Evolutionary conservation across 2,113 vertebrate species (phyloP).

Genomic region (Neolamprologus variostigma): DNA sequence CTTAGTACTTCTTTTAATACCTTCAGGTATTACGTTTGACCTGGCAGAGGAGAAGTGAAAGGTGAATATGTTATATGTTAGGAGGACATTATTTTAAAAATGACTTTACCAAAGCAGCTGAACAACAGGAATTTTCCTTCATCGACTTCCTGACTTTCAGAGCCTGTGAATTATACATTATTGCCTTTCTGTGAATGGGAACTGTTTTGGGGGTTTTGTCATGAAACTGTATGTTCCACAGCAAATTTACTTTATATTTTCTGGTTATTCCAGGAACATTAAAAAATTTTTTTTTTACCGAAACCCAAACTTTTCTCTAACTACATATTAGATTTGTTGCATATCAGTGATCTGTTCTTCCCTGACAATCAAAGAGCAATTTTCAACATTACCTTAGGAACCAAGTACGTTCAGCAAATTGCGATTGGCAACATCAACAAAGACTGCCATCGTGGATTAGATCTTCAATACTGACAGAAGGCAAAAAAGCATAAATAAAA

Average conservation of each 20-base stretch:
- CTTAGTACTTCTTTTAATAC: neutral
- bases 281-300: rapidly evolving
- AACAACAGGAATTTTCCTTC: neutral
- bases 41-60: neutral
- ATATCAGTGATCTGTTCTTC: neutral
- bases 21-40: neutral
- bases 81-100: neutral
- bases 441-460: neutral
- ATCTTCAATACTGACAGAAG: neutral
- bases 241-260: slow-evolving; percentile 6
- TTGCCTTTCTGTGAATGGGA: neutral
- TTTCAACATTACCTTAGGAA: slow-evolving; percentile 4
- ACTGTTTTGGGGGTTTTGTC: neutral
- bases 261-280: neutral
- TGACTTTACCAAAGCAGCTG: neutral
- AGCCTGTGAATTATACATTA: neutral
- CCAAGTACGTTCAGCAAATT: slow-evolving; percentile 39
- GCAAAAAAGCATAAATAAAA: neutral
- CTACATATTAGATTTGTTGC: slow-evolving; percentile 6
- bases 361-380: slow-evolving; percentile 24
- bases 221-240: neutral
- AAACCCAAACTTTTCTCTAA: neutral
- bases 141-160: neutral
- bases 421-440: slow-evolving; percentile 10
- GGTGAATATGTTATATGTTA: neutral